These are phyloP conservation scores for Rallus crepitans DNA, from an alignment of 2,797 vertebrate species.

Conservation along the genomic window DNA sequence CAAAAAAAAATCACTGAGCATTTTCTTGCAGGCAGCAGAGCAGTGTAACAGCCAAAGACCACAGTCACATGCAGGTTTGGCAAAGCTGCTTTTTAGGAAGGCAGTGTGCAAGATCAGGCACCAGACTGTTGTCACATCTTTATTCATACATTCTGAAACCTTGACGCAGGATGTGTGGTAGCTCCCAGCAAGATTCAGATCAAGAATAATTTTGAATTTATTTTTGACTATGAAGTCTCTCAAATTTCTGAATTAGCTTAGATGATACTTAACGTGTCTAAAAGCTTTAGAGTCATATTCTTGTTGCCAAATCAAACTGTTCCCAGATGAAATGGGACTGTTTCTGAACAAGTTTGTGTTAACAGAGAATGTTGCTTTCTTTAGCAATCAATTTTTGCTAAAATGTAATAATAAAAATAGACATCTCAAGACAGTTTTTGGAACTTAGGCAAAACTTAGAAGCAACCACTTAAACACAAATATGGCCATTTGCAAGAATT, in stretches of 20 bases:
- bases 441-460: not conserved
- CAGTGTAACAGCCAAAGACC: not conserved
- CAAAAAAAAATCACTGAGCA: not conserved
- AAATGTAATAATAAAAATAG: not conserved
- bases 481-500: not conserved
- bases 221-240: not conserved
- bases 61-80: not conserved
- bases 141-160: not conserved
- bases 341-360: not conserved
- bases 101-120: not conserved
- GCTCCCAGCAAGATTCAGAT: not conserved
- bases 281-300: not conserved
- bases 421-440: not conserved
- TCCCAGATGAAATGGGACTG: not conserved
- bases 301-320: not conserved
- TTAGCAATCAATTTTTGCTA: not conserved
- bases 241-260: not conserved
- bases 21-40: not conserved
- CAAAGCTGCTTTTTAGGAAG: not conserved
- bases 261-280: not conserved
- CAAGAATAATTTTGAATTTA: not conserved
- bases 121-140: not conserved
- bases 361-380: not conserved
- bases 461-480: slow-evolving; percentile 9
- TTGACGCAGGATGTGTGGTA: not conserved